Percentiles rank a stretch among this genome's conserved stretches.
phyloP scores from a whole-genome alignment of 2,797 vertebrate species.

The Eleutherodactylus coqui region DNA sequence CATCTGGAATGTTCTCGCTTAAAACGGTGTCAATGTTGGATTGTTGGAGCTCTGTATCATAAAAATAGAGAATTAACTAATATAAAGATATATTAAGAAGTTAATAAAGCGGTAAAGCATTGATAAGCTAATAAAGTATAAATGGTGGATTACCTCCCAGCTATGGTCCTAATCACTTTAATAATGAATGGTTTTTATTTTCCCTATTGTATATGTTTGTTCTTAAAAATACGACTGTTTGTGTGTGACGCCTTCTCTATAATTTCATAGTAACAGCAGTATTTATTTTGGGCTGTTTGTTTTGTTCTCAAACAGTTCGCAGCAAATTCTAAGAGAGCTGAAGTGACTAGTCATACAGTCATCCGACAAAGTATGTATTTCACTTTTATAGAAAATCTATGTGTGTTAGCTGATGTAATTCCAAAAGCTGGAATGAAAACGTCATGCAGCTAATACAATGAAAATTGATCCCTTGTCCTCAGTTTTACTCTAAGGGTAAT shows the following conservation, averaged over 20 bases:
- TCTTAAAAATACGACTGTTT: no score
- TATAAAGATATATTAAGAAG: background rate
- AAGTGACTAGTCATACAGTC: conserved; percentile 28
- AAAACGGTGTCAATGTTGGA: background rate
- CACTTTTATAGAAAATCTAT: conserved; percentile 56
- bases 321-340: conserved; percentile 10
- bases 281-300: conserved; percentile 6
- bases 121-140: background rate
- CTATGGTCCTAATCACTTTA: no score
- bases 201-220: background rate
- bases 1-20: background rate
- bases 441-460: conserved; percentile 39
- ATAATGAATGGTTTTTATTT: background rate
- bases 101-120: background rate
- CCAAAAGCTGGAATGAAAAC: conserved; percentile 44
- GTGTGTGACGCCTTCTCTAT: background rate
- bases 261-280: background rate
- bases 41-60: background rate
- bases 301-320: background rate
- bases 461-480: conserved; percentile 43
- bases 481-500: conserved; percentile 39
- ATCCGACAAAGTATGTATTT: conserved; percentile 39
- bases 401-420: conserved; percentile 45
- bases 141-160: background rate
- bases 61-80: background rate